These are phyloP conservation scores for Phalacrocorax aristotelis DNA, from an alignment of 2,113 vertebrate genomes.

Conservation along the genomic window DNA sequence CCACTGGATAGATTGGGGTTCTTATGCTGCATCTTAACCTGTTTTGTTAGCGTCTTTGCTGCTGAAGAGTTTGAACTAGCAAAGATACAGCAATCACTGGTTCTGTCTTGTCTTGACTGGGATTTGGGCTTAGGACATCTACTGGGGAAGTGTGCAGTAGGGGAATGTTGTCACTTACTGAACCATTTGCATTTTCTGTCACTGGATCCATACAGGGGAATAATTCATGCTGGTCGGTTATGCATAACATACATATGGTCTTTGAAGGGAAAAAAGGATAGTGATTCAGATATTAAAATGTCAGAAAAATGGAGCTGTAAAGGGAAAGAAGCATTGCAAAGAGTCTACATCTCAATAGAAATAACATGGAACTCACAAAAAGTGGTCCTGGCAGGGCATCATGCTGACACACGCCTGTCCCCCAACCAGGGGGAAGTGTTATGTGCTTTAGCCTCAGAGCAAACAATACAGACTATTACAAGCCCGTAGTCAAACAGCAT, in stretches of 20 bases:
- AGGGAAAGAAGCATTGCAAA: neutral
- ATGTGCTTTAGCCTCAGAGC: neutral
- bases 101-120: neutral
- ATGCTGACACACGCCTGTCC: fast-evolving
- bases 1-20: neutral
- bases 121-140: neutral
- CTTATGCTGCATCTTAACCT: neutral
- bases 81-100: neutral
- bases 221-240: neutral
- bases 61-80: neutral
- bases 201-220: neutral
- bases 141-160: fast-evolving
- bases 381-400: neutral
- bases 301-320: neutral
- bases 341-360: neutral
- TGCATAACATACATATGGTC: neutral
- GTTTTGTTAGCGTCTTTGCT: neutral
- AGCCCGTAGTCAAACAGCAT: neutral
- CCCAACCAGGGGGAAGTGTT: neutral
- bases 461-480: neutral
- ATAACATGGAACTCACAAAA: neutral
- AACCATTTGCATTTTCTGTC: neutral
- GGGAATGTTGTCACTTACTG: neutral
- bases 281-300: neutral
- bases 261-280: neutral